Evolutionary conservation across 2,888 invertebrate species (phyloP).

Genomic region (Brenthis ino): DNA sequence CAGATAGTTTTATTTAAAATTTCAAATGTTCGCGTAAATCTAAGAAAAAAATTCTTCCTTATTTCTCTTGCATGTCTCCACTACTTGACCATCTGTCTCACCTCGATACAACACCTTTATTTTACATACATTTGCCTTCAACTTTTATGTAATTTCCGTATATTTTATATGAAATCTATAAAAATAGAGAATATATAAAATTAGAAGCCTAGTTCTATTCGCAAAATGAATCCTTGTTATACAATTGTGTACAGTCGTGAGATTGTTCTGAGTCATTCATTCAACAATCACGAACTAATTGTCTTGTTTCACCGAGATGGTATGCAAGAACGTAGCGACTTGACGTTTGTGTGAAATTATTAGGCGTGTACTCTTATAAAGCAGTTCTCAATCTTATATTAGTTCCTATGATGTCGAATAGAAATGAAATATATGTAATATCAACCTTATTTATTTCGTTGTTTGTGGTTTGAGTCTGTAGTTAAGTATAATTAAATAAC

Average conservation of each 20-base stretch:
- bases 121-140: too few species aligned
- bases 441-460: too few species aligned
- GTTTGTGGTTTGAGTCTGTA: too few species aligned
- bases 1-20: too few species aligned
- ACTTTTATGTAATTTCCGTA: too few species aligned
- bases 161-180: too few species aligned
- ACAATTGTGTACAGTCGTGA: conserved; percentile 21
- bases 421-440: background rate
- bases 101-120: too few species aligned
- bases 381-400: background rate
- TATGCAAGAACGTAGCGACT: conserved; percentile 26
- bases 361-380: conserved; percentile 21
- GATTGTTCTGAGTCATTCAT: conserved; percentile 33
- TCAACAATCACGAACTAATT: conserved; percentile 34
- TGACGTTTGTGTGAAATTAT: conserved; percentile 30
- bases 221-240: conserved; percentile 1
- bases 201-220: background rate
- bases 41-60: too few species aligned
- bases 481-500: too few species aligned
- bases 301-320: conserved; percentile 34
- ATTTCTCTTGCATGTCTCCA: too few species aligned
- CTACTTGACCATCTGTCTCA: too few species aligned
- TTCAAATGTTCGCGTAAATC: too few species aligned
- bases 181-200: background rate
- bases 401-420: background rate